These are phyloP conservation scores for Tribolium castaneum DNA, from an alignment of 1,140 invertebrate genomes.

Conservation along the genomic window DNA sequence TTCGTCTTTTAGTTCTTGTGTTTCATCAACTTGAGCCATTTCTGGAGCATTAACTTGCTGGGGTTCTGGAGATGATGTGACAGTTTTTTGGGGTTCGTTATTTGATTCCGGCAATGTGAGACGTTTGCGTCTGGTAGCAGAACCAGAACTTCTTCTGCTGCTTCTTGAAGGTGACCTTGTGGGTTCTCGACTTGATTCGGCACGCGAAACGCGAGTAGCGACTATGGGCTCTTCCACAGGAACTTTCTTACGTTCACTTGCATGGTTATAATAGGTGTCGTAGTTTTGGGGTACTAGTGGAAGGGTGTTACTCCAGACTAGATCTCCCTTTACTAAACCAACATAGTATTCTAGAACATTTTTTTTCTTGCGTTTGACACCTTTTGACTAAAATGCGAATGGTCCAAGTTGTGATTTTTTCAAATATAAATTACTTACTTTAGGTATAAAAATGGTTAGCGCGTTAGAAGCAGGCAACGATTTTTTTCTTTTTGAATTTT, in stretches of 20 bases:
- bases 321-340: not conserved
- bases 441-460: not conserved
- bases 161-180: not conserved
- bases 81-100: not conserved
- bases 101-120: too few relatives aligned
- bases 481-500: not conserved
- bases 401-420: too few relatives aligned
- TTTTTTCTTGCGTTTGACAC: not conserved
- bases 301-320: not conserved
- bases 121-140: too few relatives aligned
- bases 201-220: not conserved
- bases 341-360: not conserved
- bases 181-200: not conserved
- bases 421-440: too few relatives aligned
- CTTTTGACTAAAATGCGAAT: not conserved
- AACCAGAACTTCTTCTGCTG: too few relatives aligned
- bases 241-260: not conserved
- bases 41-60: not conserved
- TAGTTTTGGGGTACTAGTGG: slow-evolving; percentile 3
- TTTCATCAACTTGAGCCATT: too few relatives aligned
- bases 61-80: not conserved
- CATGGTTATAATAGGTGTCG: not conserved
- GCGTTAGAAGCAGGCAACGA: not conserved
- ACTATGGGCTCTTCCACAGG: not conserved
- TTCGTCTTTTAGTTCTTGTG: not conserved